phyloP scores from a whole-genome alignment of 2,888 invertebrate genomes.

The Phengaris arion region DNA sequence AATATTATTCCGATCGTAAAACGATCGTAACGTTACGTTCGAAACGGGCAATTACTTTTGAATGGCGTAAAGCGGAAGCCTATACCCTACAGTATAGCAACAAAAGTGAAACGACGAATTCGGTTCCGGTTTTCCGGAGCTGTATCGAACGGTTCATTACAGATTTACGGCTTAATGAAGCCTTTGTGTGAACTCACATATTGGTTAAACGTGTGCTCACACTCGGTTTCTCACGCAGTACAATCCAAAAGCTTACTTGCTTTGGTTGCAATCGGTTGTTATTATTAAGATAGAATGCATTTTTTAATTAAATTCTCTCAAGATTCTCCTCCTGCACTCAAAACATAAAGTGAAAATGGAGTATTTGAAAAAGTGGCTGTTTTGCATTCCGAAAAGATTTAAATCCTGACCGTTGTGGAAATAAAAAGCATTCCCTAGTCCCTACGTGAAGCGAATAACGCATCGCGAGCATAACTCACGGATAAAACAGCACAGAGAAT shows the following conservation, averaged over 20 bases:
- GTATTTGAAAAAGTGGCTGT: constrained; percentile 11
- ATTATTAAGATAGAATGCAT: no score
- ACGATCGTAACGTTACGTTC: constrained; percentile 4
- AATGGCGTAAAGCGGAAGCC: constrained; percentile 18
- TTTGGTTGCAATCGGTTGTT: background rate
- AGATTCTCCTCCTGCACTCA: background rate
- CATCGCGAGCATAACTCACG: constrained; percentile 7
- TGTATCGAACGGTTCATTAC: constrained; percentile 13
- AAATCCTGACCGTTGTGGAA: background rate
- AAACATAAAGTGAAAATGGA: background rate
- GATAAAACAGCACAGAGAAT: constrained; percentile 9
- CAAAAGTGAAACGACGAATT: constrained; percentile 16
- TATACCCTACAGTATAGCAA: background rate
- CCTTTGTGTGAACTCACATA: constrained; percentile 20
- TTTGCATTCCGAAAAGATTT: background rate
- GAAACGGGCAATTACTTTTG: constrained; percentile 16
- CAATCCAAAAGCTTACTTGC: background rate
- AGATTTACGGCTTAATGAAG: constrained; percentile 26
- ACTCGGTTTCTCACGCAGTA: background rate
- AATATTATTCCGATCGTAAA: constrained; percentile 12
- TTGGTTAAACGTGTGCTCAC: constrained; percentile 3
- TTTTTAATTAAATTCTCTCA: background rate
- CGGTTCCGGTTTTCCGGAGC: constrained; percentile 21
- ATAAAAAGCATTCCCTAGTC: constrained; percentile 12
- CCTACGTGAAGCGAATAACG: constrained; percentile 19